A percentile compares a stretch with the other conserved stretches of the same genome.
Evolutionary conservation across 37 sponge, comb jelly and placozoan genomes (phyloP).

Genomic region (Crambe crambe): DNA sequence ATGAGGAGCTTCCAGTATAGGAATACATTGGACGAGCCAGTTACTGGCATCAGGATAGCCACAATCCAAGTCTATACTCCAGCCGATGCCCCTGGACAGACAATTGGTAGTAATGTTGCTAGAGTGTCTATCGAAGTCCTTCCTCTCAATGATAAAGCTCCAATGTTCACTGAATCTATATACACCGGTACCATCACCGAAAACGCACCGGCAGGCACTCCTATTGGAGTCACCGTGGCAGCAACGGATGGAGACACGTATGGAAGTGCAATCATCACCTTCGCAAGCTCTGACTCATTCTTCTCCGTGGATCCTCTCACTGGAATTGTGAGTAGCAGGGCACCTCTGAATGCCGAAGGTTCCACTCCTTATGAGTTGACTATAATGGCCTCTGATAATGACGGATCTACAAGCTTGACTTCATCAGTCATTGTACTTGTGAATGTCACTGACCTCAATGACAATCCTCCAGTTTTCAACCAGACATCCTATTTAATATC

Average conservation of each 20-base stretch:
- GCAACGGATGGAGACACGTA: conserved; percentile 56
- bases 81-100: background rate
- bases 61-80: conserved; percentile 34
- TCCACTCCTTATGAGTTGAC: background rate
- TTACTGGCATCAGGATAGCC: conserved; percentile 16
- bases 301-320: conserved; percentile 30
- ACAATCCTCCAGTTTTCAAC: conserved; percentile 60
- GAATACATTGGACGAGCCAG: conserved; percentile 36
- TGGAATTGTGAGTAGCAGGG: conserved; percentile 26
- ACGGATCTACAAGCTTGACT: background rate
- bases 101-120: conserved; percentile 29
- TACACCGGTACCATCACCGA: conserved; percentile 31
- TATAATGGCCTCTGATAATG: conserved; percentile 54
- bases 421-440: conserved; percentile 21
- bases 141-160: conserved; percentile 51
- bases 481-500: background rate
- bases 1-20: conserved; percentile 20
- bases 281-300: background rate
- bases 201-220: conserved; percentile 19
- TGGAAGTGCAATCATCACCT: conserved; percentile 32
- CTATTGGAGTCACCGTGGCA: conserved; percentile 22
- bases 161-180: conserved; percentile 17
- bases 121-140: conserved; percentile 16
- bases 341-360: conserved; percentile 34
- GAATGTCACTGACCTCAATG: conserved; percentile 59